phyloP scores from a whole-genome alignment of 2,113 vertebrate genomes.

The Tenebrosternarchus preto region DNA sequence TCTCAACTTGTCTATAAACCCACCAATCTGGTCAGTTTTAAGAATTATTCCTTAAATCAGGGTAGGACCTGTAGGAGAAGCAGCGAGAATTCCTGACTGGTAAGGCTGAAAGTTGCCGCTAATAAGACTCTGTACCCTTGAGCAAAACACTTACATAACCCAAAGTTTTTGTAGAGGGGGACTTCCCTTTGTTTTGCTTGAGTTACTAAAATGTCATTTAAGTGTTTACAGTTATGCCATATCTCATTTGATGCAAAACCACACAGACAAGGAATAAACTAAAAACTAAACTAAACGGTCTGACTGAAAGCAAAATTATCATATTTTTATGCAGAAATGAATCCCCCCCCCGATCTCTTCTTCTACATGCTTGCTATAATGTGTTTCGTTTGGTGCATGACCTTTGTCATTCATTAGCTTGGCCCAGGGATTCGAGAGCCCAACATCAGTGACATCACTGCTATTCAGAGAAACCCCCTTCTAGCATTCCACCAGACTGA shows the following conservation, averaged over 20 bases:
- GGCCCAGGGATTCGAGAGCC: slow-evolving; percentile 40
- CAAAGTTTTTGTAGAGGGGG: background rate
- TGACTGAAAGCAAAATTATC: background rate
- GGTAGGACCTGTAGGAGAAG: too few relatives aligned
- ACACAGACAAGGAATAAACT: background rate
- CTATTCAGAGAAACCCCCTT: slow-evolving; percentile 76
- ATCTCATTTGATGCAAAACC: background rate
- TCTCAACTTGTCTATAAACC: background rate
- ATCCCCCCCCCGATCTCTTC: background rate
- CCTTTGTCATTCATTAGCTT: slow-evolving; percentile 45
- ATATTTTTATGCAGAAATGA: background rate
- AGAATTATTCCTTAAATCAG: too few relatives aligned
- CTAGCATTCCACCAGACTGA: slow-evolving; percentile 71
- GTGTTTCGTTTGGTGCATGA: background rate
- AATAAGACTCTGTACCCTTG: background rate
- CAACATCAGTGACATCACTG: slow-evolving; percentile 75
- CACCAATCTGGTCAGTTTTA: too few relatives aligned
- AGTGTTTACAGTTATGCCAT: too few relatives aligned
- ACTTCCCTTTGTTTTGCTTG: background rate
- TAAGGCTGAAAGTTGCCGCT: background rate
- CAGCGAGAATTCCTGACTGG: background rate
- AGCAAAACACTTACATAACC: background rate
- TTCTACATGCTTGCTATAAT: background rate
- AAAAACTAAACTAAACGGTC: background rate
- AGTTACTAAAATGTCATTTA: background rate